These are phyloP conservation scores for Mobula birostris DNA, from an alignment of 2,113 vertebrate genomes.

Conservation along the genomic window DNA sequence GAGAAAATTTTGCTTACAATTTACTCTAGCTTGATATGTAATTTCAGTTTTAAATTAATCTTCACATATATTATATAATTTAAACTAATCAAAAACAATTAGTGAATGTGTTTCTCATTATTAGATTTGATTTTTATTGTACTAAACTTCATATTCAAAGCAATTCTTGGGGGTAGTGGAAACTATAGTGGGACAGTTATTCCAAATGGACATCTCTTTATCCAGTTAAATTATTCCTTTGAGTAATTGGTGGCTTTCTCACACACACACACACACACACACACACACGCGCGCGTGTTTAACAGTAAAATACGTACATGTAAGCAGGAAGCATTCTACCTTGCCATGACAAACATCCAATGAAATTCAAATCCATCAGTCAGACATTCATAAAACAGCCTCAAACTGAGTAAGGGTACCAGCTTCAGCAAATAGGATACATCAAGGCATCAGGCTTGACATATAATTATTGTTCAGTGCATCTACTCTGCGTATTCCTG, in stretches of 20 bases:
- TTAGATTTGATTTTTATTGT: background rate
- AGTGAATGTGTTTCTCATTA: background rate
- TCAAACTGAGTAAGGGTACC: conserved; percentile 16
- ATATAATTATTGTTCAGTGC: conserved; percentile 10
- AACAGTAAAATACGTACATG: no score
- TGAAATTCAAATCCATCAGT: conserved; percentile 4
- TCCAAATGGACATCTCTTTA: background rate
- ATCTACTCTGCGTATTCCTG: background rate
- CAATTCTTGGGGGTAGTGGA: background rate
- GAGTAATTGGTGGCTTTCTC: background rate
- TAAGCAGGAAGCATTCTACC: background rate
- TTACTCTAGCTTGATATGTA: background rate
- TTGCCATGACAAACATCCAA: conserved; percentile 1
- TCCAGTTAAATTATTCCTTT: background rate
- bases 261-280: background rate
- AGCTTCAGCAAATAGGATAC: conserved; percentile 19
- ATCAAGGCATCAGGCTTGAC: conserved; percentile 21
- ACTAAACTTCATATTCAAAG: background rate
- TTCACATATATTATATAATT: background rate
- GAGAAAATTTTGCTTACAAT: background rate
- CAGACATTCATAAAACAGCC: background rate
- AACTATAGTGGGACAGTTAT: background rate
- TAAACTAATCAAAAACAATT: conserved; percentile 7
- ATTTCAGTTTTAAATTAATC: background rate
- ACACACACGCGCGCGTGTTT: background rate